These are phyloP conservation scores for Drosophila obscura DNA, from an alignment of 1,140 invertebrate species.

Conservation along the genomic window DNA sequence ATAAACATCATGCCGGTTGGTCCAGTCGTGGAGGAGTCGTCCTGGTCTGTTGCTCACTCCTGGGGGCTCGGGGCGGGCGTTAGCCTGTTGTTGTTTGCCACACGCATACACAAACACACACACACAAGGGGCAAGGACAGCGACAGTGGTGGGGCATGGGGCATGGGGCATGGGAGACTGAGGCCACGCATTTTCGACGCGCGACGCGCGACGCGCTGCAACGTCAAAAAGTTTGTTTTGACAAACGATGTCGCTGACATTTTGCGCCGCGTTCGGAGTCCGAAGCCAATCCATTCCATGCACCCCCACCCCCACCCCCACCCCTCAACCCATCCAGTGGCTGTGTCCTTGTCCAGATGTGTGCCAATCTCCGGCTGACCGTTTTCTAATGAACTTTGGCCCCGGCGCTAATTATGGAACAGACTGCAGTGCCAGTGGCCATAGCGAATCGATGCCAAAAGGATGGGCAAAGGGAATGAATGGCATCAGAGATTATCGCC, in stretches of 20 bases:
- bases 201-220: conserved; percentile 57
- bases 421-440: too few relatives aligned
- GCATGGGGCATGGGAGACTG: neutral
- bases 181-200: conserved; percentile 70
- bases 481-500: fast-evolving
- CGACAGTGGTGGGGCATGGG: neutral
- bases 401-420: conserved; percentile 41
- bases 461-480: too few relatives aligned
- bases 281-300: neutral
- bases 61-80: conserved; percentile 6
- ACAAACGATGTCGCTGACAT: conserved; percentile 75
- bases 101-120: conserved; percentile 19
- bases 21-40: conserved; percentile 8
- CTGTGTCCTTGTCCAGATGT: conserved; percentile 54
- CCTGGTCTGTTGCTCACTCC: neutral
- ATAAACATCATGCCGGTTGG: conserved; percentile 55
- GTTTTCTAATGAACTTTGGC: conserved; percentile 64
- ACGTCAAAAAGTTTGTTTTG: conserved; percentile 78
- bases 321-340: conserved; percentile 6
- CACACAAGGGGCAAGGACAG: neutral
- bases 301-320: neutral
- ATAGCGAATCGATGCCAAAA: neutral
- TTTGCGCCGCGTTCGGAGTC: conserved; percentile 15
- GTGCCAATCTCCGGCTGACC: conserved; percentile 52
- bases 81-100: conserved; percentile 47